A percentile compares a stretch with the other conserved stretches of the same genome.
Conservation (phyloP, 2,888 invertebrate genomes). For the Eupsilia transversa region DNA sequence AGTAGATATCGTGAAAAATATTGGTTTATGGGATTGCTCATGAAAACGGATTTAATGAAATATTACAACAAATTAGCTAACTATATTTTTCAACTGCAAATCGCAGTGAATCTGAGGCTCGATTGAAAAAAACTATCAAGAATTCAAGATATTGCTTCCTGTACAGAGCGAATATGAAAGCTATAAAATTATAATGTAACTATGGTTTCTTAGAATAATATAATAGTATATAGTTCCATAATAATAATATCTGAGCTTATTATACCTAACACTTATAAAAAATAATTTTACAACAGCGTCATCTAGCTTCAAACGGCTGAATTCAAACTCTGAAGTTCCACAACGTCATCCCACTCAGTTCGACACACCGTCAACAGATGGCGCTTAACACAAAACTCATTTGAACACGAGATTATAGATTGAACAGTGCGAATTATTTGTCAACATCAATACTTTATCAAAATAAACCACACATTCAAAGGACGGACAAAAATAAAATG, state of each 20-base stretch:
- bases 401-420: background rate
- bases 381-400: constrained; percentile 58
- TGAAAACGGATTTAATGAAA: constrained; percentile 8
- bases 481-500: constrained; percentile 51
- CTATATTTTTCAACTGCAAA: background rate
- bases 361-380: constrained; percentile 59
- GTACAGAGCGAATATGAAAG: background rate
- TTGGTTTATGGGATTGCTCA: constrained; percentile 26
- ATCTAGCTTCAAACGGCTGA: constrained; percentile 59
- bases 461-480: constrained; percentile 41
- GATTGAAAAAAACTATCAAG: background rate
- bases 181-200: no score
- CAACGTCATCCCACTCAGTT: constrained; percentile 28
- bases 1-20: constrained; percentile 1
- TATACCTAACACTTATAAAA: background rate
- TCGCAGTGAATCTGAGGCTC: background rate
- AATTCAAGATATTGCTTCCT: background rate
- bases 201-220: background rate
- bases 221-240: background rate
- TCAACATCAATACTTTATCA: constrained; percentile 16
- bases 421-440: constrained; percentile 30
- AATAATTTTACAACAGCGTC: constrained; percentile 41
- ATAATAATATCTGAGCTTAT: background rate
- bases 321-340: constrained; percentile 3
- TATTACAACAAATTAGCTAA: constrained; percentile 9